phyloP scores from a whole-genome alignment of 2,113 vertebrate genomes.

The Laticauda colubrina region DNA sequence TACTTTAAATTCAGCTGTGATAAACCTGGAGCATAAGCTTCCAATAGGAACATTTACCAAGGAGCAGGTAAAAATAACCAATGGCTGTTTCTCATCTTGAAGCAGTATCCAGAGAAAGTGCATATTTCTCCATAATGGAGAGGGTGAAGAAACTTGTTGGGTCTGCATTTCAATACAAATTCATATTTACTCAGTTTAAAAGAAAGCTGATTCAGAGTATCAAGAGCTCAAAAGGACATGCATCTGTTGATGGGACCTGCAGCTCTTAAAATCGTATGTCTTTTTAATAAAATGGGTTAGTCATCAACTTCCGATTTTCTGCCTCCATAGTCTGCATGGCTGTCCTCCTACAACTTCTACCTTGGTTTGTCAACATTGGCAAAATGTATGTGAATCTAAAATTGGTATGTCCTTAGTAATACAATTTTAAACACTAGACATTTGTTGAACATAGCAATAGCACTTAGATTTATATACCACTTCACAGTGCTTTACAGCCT shows the following conservation, averaged over 20 bases:
- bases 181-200: neutral
- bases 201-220: neutral
- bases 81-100: neutral
- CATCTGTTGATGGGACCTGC: neutral
- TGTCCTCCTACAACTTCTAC: neutral
- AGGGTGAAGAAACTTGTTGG: neutral
- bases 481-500: neutral
- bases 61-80: neutral
- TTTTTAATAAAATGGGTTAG: neutral
- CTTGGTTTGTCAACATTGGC: neutral
- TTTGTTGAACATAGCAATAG: neutral
- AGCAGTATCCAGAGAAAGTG: neutral
- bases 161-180: neutral
- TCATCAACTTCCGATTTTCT: neutral
- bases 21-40: neutral
- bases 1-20: neutral
- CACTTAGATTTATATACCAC: neutral
- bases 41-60: neutral
- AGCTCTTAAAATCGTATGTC: neutral
- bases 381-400: neutral
- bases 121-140: neutral
- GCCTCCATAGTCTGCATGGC: neutral
- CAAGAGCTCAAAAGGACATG: neutral
- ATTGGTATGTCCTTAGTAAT: neutral
- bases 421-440: neutral